Conservation (phyloP, 2,888 invertebrate genomes). For the Muscina levida region DNA sequence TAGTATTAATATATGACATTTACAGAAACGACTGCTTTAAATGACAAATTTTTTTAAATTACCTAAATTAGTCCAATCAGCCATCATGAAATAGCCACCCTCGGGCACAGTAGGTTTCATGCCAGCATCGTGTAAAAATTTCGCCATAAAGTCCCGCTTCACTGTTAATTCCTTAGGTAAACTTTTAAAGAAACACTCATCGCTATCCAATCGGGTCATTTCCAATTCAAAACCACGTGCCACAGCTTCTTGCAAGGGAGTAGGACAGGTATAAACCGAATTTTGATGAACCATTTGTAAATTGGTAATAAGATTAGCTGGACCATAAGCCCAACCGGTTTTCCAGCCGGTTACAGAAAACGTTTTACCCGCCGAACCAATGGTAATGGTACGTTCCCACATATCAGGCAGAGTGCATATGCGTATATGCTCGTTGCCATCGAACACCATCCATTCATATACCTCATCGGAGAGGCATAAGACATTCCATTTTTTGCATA, state of each 20-base stretch:
- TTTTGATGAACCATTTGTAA: slow-evolving; percentile 96
- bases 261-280: slow-evolving; percentile 93
- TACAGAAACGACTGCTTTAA: slow-evolving; percentile 1
- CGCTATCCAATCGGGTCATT: slow-evolving; percentile 84
- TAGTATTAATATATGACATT: slow-evolving; percentile 15
- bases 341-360: slow-evolving; percentile 99
- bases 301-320: slow-evolving; percentile 88
- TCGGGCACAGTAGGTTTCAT: slow-evolving; percentile 96
- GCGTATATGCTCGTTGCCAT: slow-evolving; percentile 90
- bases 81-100: slow-evolving; percentile 98
- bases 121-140: slow-evolving; percentile 88
- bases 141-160: slow-evolving; percentile 90
- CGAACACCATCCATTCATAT: slow-evolving; percentile 97
- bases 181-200: slow-evolving; percentile 91
- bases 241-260: slow-evolving; percentile 95
- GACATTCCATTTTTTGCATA: slow-evolving; percentile 95
- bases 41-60: slow-evolving; percentile 40
- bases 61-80: slow-evolving; percentile 92
- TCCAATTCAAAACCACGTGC: slow-evolving; percentile 94
- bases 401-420: slow-evolving; percentile 97
- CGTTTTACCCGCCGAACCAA: slow-evolving; percentile 98
- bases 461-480: slow-evolving; percentile 98
- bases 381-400: slow-evolving; percentile 98
- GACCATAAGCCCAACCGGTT: slow-evolving; percentile 97
- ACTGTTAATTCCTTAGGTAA: slow-evolving; percentile 87